These are phyloP conservation scores for Achatina immaculata DNA, from an alignment of 1,140 invertebrate genomes.

Conservation along the genomic window DNA sequence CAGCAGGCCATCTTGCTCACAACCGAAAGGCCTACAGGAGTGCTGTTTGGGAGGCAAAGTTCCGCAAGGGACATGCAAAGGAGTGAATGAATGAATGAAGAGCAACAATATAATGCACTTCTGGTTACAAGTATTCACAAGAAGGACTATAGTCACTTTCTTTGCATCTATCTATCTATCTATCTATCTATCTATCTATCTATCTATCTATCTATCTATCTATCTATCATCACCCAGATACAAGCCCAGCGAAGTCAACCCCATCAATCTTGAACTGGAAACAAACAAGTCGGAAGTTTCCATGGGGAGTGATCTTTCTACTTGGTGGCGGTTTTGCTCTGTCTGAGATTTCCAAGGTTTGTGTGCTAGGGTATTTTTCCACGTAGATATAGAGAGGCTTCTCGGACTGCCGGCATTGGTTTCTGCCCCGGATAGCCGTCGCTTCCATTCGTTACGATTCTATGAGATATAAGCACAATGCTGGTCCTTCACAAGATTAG, in stretches of 20 bases:
- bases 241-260: not conserved
- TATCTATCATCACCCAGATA: not conserved
- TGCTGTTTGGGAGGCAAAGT: no score
- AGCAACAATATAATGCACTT: no score
- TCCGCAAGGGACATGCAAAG: no score
- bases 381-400: not conserved
- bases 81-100: no score
- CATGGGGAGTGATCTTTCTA: conserved; percentile 72
- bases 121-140: no score
- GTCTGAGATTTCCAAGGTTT: conserved; percentile 72
- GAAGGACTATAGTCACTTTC: no score
- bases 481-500: not conserved
- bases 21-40: no score
- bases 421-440: no score
- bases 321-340: conserved; percentile 87
- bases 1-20: no score
- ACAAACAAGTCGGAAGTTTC: conserved; percentile 62
- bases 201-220: conserved; percentile 8
- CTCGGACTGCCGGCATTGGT: no score
- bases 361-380: not conserved
- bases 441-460: not conserved
- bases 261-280: conserved; percentile 65
- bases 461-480: not conserved
- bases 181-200: conserved; percentile 7
- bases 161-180: not conserved